Conservation (phyloP, 2,888 invertebrate species). For the Tipula vernalis region DNA sequence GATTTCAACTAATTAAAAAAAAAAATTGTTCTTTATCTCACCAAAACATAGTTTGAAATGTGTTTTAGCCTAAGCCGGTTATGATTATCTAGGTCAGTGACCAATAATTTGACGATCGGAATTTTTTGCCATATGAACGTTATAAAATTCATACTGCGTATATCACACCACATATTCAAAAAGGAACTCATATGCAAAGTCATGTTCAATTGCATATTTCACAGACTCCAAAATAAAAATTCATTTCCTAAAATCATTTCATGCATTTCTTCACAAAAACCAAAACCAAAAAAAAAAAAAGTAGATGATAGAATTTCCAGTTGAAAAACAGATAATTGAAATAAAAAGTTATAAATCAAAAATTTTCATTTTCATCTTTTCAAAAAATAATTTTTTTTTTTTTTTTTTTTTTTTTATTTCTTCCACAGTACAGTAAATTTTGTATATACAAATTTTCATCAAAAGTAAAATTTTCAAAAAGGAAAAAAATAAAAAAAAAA, state of each 20-base stretch:
- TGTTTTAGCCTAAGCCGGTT: too few species aligned
- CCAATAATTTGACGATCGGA: too few species aligned
- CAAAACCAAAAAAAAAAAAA: background rate
- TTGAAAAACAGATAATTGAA: conserved; percentile 4
- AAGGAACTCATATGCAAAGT: background rate
- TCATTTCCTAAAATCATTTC: background rate
- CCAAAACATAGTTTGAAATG: too few species aligned
- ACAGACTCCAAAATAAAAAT: background rate
- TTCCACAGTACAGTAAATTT: background rate
- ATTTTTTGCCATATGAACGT: too few species aligned
- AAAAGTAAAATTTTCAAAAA: background rate
- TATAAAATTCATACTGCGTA: too few species aligned
- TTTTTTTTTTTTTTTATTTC: background rate
- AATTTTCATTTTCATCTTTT: conserved; percentile 1
- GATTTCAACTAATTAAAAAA: too few species aligned
- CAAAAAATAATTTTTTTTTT: background rate
- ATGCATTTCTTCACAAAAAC: background rate
- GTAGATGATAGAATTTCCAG: conserved; percentile 4
- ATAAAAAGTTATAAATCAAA: background rate
- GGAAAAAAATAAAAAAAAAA: background rate
- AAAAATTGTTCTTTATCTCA: too few species aligned
- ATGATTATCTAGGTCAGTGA: too few species aligned
- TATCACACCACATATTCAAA: too few species aligned
- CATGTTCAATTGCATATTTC: background rate
- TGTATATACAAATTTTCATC: background rate